Conservation (phyloP, 2,797 vertebrate species). For the Ciconia nigra region DNA sequence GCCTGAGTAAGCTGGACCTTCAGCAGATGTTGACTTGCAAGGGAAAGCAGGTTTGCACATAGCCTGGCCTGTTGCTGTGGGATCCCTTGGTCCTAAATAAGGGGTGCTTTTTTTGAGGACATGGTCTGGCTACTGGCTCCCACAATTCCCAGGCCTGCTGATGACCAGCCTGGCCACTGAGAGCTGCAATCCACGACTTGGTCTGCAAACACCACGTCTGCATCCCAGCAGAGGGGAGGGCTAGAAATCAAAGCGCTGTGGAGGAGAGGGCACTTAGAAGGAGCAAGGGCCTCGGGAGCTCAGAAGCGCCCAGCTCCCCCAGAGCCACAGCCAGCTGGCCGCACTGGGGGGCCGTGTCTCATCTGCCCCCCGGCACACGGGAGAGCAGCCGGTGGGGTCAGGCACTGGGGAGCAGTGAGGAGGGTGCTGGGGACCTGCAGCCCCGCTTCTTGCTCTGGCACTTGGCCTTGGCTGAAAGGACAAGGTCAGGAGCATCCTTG, state of each 20-base stretch:
- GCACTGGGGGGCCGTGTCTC: fast-evolving
- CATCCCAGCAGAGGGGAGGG: neutral
- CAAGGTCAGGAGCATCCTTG: neutral
- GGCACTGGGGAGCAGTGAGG: neutral
- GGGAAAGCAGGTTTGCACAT: neutral
- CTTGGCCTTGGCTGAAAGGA: neutral
- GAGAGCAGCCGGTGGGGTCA: neutral
- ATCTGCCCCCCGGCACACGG: fast-evolving
- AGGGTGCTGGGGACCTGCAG: neutral
- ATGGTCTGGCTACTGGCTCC: neutral
- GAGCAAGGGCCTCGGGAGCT: neutral
- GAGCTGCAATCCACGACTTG: neutral
- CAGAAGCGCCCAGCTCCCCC: neutral
- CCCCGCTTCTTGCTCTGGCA: neutral
- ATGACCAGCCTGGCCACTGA: neutral
- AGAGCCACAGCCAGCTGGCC: neutral
- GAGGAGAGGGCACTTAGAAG: neutral
- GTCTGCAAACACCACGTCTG: neutral
- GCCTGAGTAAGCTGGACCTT: neutral
- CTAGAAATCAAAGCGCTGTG: neutral
- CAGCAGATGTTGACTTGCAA: neutral
- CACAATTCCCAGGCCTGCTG: neutral
- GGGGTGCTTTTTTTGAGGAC: neutral
- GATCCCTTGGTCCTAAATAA: neutral
- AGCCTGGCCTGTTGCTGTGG: neutral